Conservation (phyloP, 2,797 vertebrate genomes). For the Chromis chromis region DNA sequence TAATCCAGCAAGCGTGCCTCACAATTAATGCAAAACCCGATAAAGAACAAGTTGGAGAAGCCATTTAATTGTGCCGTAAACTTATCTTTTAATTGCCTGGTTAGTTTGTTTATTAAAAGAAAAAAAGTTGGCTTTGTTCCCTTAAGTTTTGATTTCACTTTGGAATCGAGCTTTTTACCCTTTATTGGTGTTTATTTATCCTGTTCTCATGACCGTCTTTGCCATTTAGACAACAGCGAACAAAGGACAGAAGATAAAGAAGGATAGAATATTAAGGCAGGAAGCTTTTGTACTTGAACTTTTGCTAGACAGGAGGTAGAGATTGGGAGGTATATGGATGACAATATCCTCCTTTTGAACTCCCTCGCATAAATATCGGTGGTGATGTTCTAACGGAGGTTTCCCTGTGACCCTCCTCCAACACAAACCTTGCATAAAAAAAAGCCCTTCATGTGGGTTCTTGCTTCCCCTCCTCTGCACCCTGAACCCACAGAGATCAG, state of each 20-base stretch:
- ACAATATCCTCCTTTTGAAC: constrained; percentile 68
- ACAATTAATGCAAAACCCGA: constrained; percentile 76
- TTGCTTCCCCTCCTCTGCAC: constrained; percentile 52
- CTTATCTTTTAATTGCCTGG: constrained; percentile 82
- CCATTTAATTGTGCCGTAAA: constrained; percentile 67
- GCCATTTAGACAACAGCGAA: background rate
- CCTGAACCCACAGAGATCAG: constrained; percentile 61
- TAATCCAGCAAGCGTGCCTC: constrained; percentile 68
- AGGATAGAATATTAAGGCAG: constrained; percentile 17
- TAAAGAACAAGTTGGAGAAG: constrained; percentile 63
- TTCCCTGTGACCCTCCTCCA: constrained; percentile 66
- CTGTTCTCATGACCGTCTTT: background rate
- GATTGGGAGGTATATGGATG: constrained; percentile 30
- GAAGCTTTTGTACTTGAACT: constrained; percentile 53
- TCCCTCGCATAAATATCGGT: constrained; percentile 77
- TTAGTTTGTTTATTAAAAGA: constrained; percentile 43
- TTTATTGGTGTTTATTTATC: background rate
- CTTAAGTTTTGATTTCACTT: constrained; percentile 38
- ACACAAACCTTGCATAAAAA: constrained; percentile 23
- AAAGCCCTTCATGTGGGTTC: constrained; percentile 70
- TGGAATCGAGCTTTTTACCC: constrained; percentile 19
- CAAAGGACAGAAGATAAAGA: constrained; percentile 12
- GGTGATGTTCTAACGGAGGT: constrained; percentile 76
- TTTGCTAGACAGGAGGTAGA: constrained; percentile 35
- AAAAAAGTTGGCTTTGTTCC: constrained; percentile 43